A percentile compares a stretch with the other conserved stretches of the same genome.
phyloP scores from a whole-genome alignment of 2,113 vertebrate genomes.

The Pygoscelis antarcticus region DNA sequence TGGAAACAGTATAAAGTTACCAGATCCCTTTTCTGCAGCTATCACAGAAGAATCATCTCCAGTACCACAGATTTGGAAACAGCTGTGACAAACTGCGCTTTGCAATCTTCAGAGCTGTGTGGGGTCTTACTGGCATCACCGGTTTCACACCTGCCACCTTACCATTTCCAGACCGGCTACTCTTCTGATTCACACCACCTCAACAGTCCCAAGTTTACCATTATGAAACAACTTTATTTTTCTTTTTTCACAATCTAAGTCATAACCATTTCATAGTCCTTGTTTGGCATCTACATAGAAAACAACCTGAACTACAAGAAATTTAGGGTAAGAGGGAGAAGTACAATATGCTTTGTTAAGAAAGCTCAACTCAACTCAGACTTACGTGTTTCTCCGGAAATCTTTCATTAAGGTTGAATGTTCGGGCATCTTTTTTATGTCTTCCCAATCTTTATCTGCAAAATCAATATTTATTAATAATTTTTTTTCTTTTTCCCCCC shows the following conservation, averaged over 20 bases:
- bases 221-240: not conserved
- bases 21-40: not conserved
- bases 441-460: slow-evolving; percentile 99
- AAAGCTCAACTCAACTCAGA: slow-evolving; percentile 20
- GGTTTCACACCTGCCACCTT: not conserved
- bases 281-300: not conserved
- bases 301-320: not conserved
- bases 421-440: slow-evolving; percentile 99
- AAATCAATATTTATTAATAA: slow-evolving; percentile 52
- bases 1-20: not conserved
- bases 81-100: not conserved
- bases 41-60: not conserved
- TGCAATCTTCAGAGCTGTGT: not conserved
- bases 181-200: not conserved
- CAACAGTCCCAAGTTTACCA: not conserved
- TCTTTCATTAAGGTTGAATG: slow-evolving; percentile 99
- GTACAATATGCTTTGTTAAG: not conserved
- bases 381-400: slow-evolving; percentile 99
- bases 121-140: not conserved
- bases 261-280: not conserved
- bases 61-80: not conserved
- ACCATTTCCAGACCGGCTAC: not conserved
- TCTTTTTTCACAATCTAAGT: not conserved
- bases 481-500: not conserved
- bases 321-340: not conserved